A percentile compares a stretch with the other conserved stretches of the same genome.
These are phyloP conservation scores for Myotis davidii DNA, from an alignment of 2,113 vertebrate species.

Conservation along the genomic window DNA sequence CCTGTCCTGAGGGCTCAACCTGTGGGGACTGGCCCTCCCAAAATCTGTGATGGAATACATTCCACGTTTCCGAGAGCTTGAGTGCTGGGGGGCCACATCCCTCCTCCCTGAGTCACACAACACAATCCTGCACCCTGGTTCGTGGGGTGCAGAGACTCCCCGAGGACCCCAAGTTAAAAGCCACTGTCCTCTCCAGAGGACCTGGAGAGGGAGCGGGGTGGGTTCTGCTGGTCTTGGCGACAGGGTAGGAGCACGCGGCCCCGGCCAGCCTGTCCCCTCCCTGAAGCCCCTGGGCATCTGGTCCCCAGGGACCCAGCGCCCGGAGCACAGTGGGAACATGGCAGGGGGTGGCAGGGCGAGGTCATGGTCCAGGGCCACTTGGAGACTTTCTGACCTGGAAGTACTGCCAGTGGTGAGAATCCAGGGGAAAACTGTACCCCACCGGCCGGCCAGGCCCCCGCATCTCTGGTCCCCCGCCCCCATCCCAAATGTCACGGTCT, in stretches of 20 bases:
- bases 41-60: fast-evolving
- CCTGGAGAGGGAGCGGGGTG: fast-evolving
- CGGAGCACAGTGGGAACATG: fast-evolving
- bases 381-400: background rate
- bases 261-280: fast-evolving
- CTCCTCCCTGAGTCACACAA: background rate
- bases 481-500: background rate
- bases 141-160: background rate
- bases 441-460: fast-evolving
- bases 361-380: background rate
- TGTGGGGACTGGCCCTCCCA: too few species aligned
- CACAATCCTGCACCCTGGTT: too few species aligned
- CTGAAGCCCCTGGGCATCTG: fast-evolving
- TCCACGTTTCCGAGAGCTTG: too few species aligned
- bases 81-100: fast-evolving
- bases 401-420: fast-evolving
- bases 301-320: background rate
- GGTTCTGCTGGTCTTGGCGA: fast-evolving
- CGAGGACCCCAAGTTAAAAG: background rate
- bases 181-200: background rate
- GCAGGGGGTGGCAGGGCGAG: background rate
- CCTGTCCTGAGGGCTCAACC: background rate
- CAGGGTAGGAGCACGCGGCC: background rate
- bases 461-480: background rate
- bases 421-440: background rate